These are phyloP conservation scores for Gila orcuttii DNA, from an alignment of 2,113 vertebrate species.

Conservation along the genomic window DNA sequence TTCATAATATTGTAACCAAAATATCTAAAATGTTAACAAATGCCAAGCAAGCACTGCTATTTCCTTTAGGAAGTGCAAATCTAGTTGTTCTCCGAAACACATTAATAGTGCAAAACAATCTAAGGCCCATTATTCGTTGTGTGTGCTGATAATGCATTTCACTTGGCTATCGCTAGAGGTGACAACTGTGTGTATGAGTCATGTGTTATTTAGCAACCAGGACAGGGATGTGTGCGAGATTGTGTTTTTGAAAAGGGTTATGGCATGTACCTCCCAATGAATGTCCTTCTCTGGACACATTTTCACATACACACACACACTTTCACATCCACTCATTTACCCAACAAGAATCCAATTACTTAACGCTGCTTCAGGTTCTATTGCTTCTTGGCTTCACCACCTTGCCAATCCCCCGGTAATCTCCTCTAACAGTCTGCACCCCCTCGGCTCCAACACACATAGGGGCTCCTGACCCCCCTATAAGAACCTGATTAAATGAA, in stretches of 20 bases:
- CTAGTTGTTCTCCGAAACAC: not conserved
- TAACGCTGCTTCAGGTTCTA: conserved; percentile 87
- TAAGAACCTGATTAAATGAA: conserved; percentile 91
- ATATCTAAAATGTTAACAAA: not conserved
- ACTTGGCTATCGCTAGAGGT: not conserved
- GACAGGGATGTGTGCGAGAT: not conserved
- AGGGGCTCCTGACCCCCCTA: conserved; percentile 77
- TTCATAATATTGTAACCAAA: not conserved
- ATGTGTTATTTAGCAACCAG: not conserved
- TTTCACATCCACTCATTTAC: conserved; percentile 81
- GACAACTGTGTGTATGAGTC: not conserved
- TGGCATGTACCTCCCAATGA: conserved; percentile 26
- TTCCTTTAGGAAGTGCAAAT: not conserved
- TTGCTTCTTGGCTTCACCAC: conserved; percentile 77
- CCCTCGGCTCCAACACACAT: conserved; percentile 47
- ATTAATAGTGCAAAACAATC: not conserved
- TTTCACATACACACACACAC: conserved; percentile 53
- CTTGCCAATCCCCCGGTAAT: conserved; percentile 86
- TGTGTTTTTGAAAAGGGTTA: conserved; percentile 20
- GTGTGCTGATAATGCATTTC: not conserved
- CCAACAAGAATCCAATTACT: conserved; percentile 97
- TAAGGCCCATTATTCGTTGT: not conserved
- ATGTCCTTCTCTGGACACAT: conserved; percentile 25
- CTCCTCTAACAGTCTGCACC: conserved; percentile 82
- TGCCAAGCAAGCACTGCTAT: not conserved